A percentile compares a stretch with the other conserved stretches of the same genome.
These are phyloP conservation scores for Dynastes maya DNA, from an alignment of 2,888 invertebrate species.

Conservation along the genomic window DNA sequence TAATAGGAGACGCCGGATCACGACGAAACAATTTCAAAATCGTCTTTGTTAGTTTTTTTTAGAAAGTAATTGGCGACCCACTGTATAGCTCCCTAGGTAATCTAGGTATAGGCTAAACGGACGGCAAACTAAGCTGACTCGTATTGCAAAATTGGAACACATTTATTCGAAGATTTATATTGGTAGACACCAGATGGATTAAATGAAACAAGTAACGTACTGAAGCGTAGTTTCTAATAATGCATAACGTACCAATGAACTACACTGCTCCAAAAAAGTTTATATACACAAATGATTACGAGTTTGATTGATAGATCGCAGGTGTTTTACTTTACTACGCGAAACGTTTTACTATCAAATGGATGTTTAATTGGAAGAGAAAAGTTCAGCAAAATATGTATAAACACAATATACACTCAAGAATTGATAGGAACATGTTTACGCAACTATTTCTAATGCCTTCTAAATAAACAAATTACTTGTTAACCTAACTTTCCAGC, in stretches of 20 bases:
- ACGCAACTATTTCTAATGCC: too few relatives aligned
- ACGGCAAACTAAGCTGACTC: slow-evolving; percentile 23
- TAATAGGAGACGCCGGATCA: slow-evolving; percentile 38
- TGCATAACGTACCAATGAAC: not conserved
- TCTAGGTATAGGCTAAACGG: slow-evolving; percentile 15
- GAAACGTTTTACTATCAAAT: too few relatives aligned
- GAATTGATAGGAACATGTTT: too few relatives aligned
- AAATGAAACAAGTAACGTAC: slow-evolving; percentile 7
- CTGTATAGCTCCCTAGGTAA: not conserved
- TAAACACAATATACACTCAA: too few relatives aligned
- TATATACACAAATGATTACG: too few relatives aligned
- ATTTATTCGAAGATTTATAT: slow-evolving; percentile 35
- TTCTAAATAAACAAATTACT: too few relatives aligned
- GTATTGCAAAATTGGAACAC: slow-evolving; percentile 37
- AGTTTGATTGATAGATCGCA: too few relatives aligned
- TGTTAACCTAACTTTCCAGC: too few relatives aligned
- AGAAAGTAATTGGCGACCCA: slow-evolving; percentile 40
- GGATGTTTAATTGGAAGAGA: too few relatives aligned
- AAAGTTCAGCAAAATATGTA: too few relatives aligned
- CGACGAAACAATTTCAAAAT: slow-evolving; percentile 43
- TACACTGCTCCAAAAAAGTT: not conserved
- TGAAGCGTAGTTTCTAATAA: not conserved
- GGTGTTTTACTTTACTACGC: too few relatives aligned
- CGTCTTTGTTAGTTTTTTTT: slow-evolving; percentile 43
- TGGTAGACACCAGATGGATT: not conserved